Evolutionary conservation across 2,797 vertebrate species (phyloP).

Genomic region (Periparus ater): DNA sequence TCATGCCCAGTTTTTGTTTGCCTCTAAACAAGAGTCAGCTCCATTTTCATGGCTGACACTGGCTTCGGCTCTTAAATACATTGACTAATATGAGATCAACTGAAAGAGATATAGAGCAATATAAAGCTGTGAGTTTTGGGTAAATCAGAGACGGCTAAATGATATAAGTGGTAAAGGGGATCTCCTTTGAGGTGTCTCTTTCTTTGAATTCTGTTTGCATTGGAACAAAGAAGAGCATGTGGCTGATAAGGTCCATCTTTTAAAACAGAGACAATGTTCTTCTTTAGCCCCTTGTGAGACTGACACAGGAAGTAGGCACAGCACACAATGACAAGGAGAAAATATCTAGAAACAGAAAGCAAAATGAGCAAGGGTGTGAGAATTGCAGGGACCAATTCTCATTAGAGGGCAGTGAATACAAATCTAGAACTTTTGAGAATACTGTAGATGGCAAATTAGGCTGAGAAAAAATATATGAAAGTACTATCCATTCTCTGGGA

Average conservation of each 20-base stretch:
- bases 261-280: neutral
- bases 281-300: neutral
- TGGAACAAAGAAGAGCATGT: neutral
- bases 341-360: neutral
- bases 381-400: neutral
- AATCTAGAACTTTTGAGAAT: neutral
- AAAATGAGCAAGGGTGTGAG: neutral
- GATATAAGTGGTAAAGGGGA: neutral
- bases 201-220: neutral
- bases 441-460: neutral
- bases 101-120: neutral
- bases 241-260: neutral
- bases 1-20: neutral
- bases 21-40: neutral
- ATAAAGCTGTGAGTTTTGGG: neutral
- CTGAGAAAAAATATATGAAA: neutral
- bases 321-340: neutral
- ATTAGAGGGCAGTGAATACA: neutral
- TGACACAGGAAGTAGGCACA: neutral
- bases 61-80: neutral
- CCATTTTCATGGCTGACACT: neutral
- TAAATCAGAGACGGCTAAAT: neutral
- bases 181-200: neutral
- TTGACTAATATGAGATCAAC: neutral
- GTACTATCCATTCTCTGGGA: neutral